A percentile compares a stretch with the other conserved stretches of the same genome.
Conservation (phyloP, 2,797 vertebrate species). For the Epinephelus malabaricus region DNA sequence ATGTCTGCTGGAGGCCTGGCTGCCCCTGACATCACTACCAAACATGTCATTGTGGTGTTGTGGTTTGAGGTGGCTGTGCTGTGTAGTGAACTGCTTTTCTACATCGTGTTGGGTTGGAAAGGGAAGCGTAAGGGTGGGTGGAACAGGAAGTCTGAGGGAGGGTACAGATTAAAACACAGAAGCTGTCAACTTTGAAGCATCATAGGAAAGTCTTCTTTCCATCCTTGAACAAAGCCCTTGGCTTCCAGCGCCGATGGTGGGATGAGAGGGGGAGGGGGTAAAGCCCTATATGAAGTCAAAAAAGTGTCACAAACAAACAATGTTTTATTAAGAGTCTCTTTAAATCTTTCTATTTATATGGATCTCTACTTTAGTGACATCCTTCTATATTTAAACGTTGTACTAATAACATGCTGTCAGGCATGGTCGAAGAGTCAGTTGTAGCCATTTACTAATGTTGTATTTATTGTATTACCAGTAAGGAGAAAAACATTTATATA, state of each 20-base stretch:
- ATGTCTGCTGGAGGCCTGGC: conserved; percentile 46
- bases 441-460: conserved; percentile 88
- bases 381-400: conserved; percentile 86
- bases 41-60: conserved; percentile 80
- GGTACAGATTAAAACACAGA: conserved; percentile 67
- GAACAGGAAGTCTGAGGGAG: conserved; percentile 17
- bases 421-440: conserved; percentile 83
- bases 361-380: conserved; percentile 83
- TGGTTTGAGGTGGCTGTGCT: conserved; percentile 82
- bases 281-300: conserved; percentile 40
- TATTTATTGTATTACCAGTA: conserved; percentile 87
- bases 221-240: conserved; percentile 61
- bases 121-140: background rate
- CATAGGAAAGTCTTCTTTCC: conserved; percentile 65
- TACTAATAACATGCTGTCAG: conserved; percentile 86
- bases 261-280: background rate
- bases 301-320: conserved; percentile 62
- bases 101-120: conserved; percentile 64
- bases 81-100: conserved; percentile 83
- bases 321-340: conserved; percentile 84
- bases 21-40: conserved; percentile 65
- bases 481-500: conserved; percentile 84
- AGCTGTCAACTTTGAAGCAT: conserved; percentile 64
- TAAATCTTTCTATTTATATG: conserved; percentile 84
- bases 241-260: conserved; percentile 23